A percentile compares a stretch with the other conserved stretches of the same genome.
Evolutionary conservation across 2,113 vertebrate genomes (phyloP).

Genomic region (Chamaea fasciata): DNA sequence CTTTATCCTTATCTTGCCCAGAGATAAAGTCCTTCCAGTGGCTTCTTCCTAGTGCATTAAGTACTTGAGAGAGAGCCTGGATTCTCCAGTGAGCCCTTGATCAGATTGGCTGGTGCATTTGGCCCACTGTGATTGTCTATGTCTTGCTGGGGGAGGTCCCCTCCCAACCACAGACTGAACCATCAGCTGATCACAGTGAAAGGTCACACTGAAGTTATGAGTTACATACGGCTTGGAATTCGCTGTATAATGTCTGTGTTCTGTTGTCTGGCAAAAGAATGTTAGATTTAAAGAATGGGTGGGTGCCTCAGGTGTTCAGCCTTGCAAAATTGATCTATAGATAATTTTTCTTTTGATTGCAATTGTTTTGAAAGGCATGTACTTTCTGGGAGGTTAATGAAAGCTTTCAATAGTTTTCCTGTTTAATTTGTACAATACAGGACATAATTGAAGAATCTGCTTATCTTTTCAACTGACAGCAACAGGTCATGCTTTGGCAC

Average conservation of each 20-base stretch:
- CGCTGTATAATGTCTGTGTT: neutral
- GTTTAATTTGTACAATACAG: neutral
- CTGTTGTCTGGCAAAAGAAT: neutral
- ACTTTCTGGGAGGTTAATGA: neutral
- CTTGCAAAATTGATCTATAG: neutral
- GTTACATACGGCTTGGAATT: neutral
- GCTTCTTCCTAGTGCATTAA: neutral
- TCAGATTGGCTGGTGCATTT: neutral
- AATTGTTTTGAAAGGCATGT: neutral
- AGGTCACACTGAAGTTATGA: accelerated
- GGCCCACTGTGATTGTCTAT: neutral
- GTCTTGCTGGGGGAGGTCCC: neutral
- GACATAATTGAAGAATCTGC: neutral
- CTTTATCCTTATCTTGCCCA: neutral
- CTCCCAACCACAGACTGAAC: neutral
- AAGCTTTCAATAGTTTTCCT: neutral
- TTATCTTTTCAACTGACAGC: neutral
- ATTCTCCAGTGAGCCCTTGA: neutral
- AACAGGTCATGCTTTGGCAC: neutral
- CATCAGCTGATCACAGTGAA: neutral
- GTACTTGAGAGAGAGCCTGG: neutral
- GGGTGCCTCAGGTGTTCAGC: neutral
- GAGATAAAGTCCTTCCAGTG: neutral
- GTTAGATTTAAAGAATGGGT: neutral
- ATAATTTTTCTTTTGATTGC: neutral